Base-by-base conservation (phyloP, 2,888 invertebrate species). In the Kuschelorhynchus macadamiae region DNA sequence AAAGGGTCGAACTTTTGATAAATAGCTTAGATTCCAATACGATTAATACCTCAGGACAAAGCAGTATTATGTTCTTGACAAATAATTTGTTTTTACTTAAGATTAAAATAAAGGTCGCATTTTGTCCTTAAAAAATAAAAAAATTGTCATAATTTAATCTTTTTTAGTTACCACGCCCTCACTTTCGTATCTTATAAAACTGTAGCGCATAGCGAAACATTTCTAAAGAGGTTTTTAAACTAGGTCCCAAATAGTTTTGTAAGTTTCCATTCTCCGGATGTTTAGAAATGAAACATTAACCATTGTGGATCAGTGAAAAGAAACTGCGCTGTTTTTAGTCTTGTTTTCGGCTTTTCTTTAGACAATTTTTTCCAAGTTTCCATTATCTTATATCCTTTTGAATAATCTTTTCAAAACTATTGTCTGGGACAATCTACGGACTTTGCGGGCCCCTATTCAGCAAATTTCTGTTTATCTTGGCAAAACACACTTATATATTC, bases 221-320 rank as follows among this genome's bases (percentile, higher is more conserved):
- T n/a, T n/a, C n/a, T n/a, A n/a, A 25, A 25, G 7, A 25, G 3
- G 25, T 25, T 7, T 25, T 25, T 25, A 52, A 33, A 32, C 36
- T 12, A 44, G 7, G 17, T 44, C 17, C 7, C 4, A 64, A 65
- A 52, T 52, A 52, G 52, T 65, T 65, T 52, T 50, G 20, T 32
- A n/a, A 17, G 39, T 63, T 56, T 50, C 11, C 36, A 36, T 20
- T 17, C 14, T 25, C 42, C 65, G 59, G 52, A 41, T 65, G 59
- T 52, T 65, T 57, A 59, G 59, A 65, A 65, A 59, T 59, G 52
- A 65, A 59, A 65, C 50, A 65, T 52, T 65, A 65, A 42, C 55
- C 55, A 55, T 55, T 55, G 55, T 55, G 42, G 11, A 25, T 41
- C 25, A 18, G 25, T 16, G 18, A 44, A 21, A 25, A 39, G 55